These are phyloP conservation scores for Tetragonula clypearis DNA, from an alignment of 1,140 invertebrate species.

Conservation along the genomic window DNA sequence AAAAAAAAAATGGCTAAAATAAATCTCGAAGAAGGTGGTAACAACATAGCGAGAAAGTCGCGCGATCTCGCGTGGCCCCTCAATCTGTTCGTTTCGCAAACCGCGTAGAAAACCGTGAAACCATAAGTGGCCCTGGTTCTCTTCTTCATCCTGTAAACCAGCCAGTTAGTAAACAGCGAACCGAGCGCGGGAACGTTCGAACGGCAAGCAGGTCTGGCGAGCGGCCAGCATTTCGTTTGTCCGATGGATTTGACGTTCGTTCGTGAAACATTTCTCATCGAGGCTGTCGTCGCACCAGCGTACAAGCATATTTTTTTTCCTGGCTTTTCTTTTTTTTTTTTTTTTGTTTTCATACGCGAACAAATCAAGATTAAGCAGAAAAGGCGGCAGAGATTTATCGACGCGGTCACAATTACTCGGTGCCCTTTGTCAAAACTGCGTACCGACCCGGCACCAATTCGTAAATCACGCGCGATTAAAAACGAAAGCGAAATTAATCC, in stretches of 20 bases:
- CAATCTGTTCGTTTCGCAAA: neutral
- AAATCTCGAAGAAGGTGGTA: neutral
- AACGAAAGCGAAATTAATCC: neutral
- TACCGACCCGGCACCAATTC: neutral
- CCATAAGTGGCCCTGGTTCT: neutral
- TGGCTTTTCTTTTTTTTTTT: neutral
- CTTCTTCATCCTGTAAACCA: slow-evolving; percentile 21
- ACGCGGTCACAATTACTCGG: slow-evolving; percentile 10
- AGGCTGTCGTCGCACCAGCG: slow-evolving; percentile 5
- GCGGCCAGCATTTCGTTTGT: slow-evolving; percentile 36
- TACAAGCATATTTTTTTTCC: neutral
- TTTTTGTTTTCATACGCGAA: neutral
- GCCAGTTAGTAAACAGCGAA: slow-evolving; percentile 33
- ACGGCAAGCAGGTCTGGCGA: slow-evolving; percentile 9
- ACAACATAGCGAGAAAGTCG: neutral
- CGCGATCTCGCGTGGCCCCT: neutral
- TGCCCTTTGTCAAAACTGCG: neutral
- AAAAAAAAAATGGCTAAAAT: neutral
- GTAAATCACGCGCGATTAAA: slow-evolving; percentile 26
- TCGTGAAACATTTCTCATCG: slow-evolving; percentile 32
- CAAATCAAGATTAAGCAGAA: slow-evolving; percentile 24
- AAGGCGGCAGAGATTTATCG: slow-evolving; percentile 20
- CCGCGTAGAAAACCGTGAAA: neutral
- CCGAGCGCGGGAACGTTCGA: neutral
- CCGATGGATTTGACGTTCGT: slow-evolving; percentile 34